Conservation (phyloP, 2,113 vertebrate species). For the Seriola aureovittata region DNA sequence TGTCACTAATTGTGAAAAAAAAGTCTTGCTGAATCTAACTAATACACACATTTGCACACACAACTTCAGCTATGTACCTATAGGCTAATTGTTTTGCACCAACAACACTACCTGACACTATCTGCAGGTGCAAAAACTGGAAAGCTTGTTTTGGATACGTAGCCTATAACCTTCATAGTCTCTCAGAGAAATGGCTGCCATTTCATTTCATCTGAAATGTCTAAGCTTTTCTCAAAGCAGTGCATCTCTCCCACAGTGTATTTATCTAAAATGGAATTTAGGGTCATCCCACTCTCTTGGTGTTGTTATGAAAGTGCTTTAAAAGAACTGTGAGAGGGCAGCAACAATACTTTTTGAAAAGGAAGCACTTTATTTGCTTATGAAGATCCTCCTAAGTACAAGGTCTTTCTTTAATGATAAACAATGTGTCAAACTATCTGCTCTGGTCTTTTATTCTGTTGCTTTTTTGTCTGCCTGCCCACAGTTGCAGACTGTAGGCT, state of each 20-base stretch:
- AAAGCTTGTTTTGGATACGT: neutral
- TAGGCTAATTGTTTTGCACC: neutral
- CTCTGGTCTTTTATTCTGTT: neutral
- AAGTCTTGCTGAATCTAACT: neutral
- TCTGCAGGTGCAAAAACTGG: neutral
- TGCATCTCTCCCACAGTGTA: neutral
- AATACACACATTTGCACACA: neutral
- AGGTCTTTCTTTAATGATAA: conserved; percentile 7
- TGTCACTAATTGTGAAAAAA: neutral
- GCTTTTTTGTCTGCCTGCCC: neutral
- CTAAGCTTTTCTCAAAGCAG: neutral
- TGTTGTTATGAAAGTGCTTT: neutral
- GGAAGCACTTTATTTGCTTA: conserved; percentile 10
- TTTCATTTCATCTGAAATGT: conserved; percentile 17
- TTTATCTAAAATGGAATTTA: conserved; percentile 22
- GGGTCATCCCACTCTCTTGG: conserved; percentile 1
- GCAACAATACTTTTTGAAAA: neutral
- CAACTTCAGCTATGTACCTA: neutral
- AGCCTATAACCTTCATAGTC: conserved; percentile 7
- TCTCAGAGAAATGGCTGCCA: neutral
- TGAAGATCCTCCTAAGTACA: neutral
- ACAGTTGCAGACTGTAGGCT: neutral
- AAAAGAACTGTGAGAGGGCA: neutral
- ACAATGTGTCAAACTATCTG: neutral
- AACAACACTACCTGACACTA: neutral